Evolutionary conservation across 2,888 invertebrate species (phyloP).

Genomic region (Galerucella nymphaeae): DNA sequence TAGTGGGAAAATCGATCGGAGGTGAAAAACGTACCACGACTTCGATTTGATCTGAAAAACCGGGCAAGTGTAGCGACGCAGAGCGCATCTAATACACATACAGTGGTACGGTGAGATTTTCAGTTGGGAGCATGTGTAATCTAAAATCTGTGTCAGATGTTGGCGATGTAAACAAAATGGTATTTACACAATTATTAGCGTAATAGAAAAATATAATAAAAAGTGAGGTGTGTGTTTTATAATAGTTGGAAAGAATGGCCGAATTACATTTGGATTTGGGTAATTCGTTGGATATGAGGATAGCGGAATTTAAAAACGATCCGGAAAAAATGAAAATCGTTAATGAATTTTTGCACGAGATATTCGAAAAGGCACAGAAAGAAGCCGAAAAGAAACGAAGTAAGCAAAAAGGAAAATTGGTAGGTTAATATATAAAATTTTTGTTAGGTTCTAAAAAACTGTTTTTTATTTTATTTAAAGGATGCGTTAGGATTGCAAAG

Average conservation of each 20-base stretch:
- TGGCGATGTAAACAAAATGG: slow-evolving; percentile 23
- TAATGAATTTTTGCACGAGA: slow-evolving; percentile 62
- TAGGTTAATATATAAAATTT: slow-evolving; percentile 48
- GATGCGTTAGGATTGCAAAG: slow-evolving; percentile 59
- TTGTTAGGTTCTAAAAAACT: background rate
- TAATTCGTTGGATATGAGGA: slow-evolving; percentile 58
- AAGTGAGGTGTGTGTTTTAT: background rate
- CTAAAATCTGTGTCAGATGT: slow-evolving; percentile 22
- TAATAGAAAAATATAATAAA: background rate
- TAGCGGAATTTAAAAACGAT: slow-evolving; percentile 62
- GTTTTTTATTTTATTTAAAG: slow-evolving; percentile 48
- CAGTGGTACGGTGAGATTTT: background rate
- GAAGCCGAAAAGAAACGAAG: slow-evolving; percentile 58
- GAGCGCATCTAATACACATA: background rate
- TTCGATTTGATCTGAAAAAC: slow-evolving; percentile 1
- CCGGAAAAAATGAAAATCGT: slow-evolving; percentile 63
- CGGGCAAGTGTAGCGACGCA: background rate
- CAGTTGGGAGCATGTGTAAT: slow-evolving; percentile 23
- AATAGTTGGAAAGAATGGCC: slow-evolving; percentile 48
- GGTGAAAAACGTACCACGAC: background rate
- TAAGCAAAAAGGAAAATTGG: slow-evolving; percentile 57
- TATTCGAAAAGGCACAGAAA: slow-evolving; percentile 61
- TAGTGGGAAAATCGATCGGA: background rate
- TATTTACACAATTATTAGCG: slow-evolving; percentile 6
- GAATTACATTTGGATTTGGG: slow-evolving; percentile 58